phyloP scores from a whole-genome alignment of 2,113 vertebrate species.

The Dicentrarchus labrax region DNA sequence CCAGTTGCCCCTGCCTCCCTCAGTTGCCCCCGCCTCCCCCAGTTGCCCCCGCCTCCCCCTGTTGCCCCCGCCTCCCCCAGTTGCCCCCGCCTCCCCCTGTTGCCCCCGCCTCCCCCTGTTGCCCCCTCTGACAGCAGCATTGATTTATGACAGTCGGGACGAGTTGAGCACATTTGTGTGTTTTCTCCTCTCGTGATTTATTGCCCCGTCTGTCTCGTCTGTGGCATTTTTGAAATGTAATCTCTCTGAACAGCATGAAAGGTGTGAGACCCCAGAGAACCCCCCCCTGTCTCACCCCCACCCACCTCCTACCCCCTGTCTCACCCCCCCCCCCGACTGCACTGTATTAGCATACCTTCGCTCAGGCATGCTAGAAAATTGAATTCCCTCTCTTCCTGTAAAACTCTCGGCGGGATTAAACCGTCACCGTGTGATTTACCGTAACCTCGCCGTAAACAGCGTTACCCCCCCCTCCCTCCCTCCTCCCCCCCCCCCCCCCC shows the following conservation, averaged over 20 bases:
- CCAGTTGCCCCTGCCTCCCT: not conserved
- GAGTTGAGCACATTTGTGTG: constrained; percentile 34
- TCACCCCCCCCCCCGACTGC: constrained; percentile 38
- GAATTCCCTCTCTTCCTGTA: constrained; percentile 74
- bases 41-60: too few species aligned
- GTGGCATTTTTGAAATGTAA: constrained; percentile 82
- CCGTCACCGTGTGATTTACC: constrained; percentile 70
- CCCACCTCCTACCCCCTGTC: not conserved
- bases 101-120: constrained; percentile 19
- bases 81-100: too few species aligned
- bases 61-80: too few species aligned
- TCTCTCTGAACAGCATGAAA: constrained; percentile 80
- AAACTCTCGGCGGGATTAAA: constrained; percentile 69
- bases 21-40: not conserved
- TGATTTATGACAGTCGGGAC: constrained; percentile 82
- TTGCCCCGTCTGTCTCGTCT: constrained; percentile 84
- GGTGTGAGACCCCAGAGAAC: constrained; percentile 75
- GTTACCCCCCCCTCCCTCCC: constrained; percentile 32
- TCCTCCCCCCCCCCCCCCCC: constrained; percentile 42
- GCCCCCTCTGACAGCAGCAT: constrained; percentile 72
- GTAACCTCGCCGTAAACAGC: constrained; percentile 63
- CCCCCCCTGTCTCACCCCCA: constrained; percentile 11
- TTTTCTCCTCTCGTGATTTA: constrained; percentile 82
- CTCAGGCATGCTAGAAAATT: constrained; percentile 66
- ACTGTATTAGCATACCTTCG: constrained; percentile 74